Conservation (phyloP, 2,113 vertebrate species). For the Emydocephalus ijimae region DNA sequence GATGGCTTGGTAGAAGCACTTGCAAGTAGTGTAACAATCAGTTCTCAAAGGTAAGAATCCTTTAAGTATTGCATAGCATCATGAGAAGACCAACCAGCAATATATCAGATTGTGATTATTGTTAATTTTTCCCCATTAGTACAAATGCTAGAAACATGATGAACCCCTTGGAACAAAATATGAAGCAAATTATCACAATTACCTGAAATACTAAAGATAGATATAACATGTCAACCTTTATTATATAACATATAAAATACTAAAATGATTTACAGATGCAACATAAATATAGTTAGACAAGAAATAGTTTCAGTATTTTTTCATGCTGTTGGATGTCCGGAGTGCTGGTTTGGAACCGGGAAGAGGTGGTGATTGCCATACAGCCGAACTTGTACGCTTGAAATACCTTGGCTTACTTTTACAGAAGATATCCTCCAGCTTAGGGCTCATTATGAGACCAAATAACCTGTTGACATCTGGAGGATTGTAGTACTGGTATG, state of each 20-base stretch:
- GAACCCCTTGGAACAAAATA: background rate
- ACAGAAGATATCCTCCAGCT: constrained; percentile 86
- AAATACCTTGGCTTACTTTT: constrained; percentile 92
- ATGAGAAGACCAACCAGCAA: background rate
- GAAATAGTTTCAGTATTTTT: constrained; percentile 42
- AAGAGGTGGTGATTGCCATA: constrained; percentile 85
- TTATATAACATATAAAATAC: background rate
- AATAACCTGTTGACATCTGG: constrained; percentile 73
- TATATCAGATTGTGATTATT: background rate
- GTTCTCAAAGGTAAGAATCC: background rate
- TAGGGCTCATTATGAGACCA: constrained; percentile 74
- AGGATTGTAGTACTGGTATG: constrained; percentile 86
- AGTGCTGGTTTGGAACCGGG: constrained; percentile 29
- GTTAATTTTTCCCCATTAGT: background rate
- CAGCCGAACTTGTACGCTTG: constrained; percentile 93
- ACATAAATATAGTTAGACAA: background rate
- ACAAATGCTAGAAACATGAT: background rate
- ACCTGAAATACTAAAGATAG: background rate
- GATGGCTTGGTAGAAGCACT: background rate
- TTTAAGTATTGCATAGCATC: background rate
- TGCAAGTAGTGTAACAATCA: accelerated
- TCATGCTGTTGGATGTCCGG: constrained; percentile 48
- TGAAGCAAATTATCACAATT: background rate
- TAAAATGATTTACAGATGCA: background rate
- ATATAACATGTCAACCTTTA: constrained; percentile 28